Conservation (phyloP, 2,888 invertebrate species). For the Lypha dubia region DNA sequence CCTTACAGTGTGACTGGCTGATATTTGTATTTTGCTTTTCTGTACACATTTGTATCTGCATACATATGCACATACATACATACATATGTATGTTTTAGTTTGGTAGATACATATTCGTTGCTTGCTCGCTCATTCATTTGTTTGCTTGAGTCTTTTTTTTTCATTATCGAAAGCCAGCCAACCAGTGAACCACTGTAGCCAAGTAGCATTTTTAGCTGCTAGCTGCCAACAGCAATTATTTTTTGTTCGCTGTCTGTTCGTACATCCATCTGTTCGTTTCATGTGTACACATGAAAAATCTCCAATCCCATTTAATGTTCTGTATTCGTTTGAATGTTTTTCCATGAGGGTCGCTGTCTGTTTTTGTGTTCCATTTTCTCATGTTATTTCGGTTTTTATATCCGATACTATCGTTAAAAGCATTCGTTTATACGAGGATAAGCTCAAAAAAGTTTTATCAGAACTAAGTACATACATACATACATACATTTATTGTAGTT, state of each 20-base stretch:
- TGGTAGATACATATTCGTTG: slow-evolving; percentile 13
- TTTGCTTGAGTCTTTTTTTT: slow-evolving; percentile 39
- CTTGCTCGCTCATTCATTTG: slow-evolving; percentile 36
- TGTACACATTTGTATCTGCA: neutral
- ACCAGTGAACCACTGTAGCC: slow-evolving; percentile 49
- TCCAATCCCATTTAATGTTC: slow-evolving; percentile 47
- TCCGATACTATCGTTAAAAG: slow-evolving; percentile 12
- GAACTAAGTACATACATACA: neutral
- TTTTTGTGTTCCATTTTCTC: slow-evolving; percentile 65
- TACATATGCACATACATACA: slow-evolving; percentile 14
- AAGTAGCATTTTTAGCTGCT: slow-evolving; percentile 2
- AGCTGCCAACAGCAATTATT: slow-evolving; percentile 57
- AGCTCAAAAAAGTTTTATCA: slow-evolving; percentile 10
- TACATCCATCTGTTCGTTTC: slow-evolving; percentile 59
- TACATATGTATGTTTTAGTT: slow-evolving; percentile 28
- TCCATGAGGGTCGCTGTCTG: slow-evolving; percentile 69
- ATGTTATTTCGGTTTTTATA: slow-evolving; percentile 49
- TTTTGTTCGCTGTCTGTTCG: slow-evolving; percentile 23
- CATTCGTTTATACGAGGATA: slow-evolving; percentile 40
- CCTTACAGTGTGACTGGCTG: slow-evolving; percentile 46
- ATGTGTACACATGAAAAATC: slow-evolving; percentile 32
- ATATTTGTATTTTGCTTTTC: neutral
- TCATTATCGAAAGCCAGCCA: slow-evolving; percentile 64
- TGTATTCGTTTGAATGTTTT: slow-evolving; percentile 57
- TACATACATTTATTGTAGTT: too few relatives aligned